Percentiles rank a stretch among this genome's conserved stretches.
phyloP scores from a whole-genome alignment of 1,140 invertebrate species.

The Camponotus vicinus region DNA sequence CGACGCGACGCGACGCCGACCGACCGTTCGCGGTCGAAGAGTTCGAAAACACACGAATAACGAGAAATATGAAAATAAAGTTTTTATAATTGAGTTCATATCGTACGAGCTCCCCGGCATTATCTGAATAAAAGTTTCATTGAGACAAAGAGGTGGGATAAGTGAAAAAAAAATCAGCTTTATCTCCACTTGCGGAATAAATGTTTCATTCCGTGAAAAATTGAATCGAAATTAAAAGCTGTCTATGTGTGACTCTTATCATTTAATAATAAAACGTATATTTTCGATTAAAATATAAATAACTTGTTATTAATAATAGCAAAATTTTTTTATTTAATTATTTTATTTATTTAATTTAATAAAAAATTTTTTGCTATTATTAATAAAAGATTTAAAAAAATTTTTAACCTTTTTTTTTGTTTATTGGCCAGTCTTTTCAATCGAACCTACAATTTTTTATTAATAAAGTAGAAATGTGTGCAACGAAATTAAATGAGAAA shows the following conservation, averaged over 20 bases:
- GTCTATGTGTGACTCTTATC: neutral
- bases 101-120: neutral
- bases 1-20: slow-evolving; percentile 31
- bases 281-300: neutral
- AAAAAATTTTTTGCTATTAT: neutral
- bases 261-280: neutral
- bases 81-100: slow-evolving; percentile 48
- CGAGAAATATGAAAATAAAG: slow-evolving; percentile 53
- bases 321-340: too few relatives aligned
- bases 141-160: slow-evolving; percentile 29
- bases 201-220: neutral
- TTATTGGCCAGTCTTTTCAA: neutral
- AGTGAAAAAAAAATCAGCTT: slow-evolving; percentile 20
- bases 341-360: too few relatives aligned
- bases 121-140: slow-evolving; percentile 54
- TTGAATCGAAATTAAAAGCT: slow-evolving; percentile 6
- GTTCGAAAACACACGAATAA: slow-evolving; percentile 33
- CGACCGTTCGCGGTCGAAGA: slow-evolving; percentile 3
- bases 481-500: neutral
- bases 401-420: neutral
- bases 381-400: too few relatives aligned
- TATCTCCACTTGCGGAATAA: neutral
- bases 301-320: slow-evolving; percentile 12
- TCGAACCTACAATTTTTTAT: neutral
- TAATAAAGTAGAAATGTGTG: neutral